phyloP scores from a whole-genome alignment of 1,140 invertebrate species.

The Penaeus japonicus region DNA sequence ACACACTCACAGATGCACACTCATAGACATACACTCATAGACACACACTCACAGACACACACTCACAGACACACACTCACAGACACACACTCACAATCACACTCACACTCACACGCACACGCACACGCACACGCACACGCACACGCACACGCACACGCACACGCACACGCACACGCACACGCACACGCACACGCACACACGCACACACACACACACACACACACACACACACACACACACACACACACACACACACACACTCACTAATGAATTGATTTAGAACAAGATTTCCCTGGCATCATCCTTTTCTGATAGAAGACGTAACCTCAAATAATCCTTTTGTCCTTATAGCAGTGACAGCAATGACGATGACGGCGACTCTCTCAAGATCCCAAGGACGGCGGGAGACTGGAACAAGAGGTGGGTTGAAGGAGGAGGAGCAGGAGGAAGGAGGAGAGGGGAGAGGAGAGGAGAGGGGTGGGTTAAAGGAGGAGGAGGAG shows the following conservation, averaged over 20 bases:
- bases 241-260: too few species aligned
- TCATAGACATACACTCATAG: too few species aligned
- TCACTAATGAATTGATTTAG: too few species aligned
- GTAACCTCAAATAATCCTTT: not conserved
- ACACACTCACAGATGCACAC: too few species aligned
- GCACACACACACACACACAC: too few species aligned
- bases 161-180: not conserved
- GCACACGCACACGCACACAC: not conserved
- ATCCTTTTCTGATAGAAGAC: not conserved
- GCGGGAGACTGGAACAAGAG: conserved; percentile 48
- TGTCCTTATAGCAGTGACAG: conserved; percentile 33
- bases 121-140: too few species aligned
- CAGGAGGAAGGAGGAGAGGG: not conserved
- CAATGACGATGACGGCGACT: conserved; percentile 37
- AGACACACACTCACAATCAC: too few species aligned
- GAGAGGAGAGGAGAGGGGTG: not conserved
- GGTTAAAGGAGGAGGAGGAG: not conserved
- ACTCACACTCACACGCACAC: too few species aligned
- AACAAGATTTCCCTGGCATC: not conserved
- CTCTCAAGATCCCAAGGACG: conserved; percentile 29
- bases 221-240: too few species aligned
- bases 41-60: too few species aligned
- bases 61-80: too few species aligned
- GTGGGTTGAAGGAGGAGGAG: not conserved
- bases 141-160: too few species aligned